Base-by-base conservation (phyloP, 2,113 vertebrate species). In the Melanerpes aurifrons region DNA sequence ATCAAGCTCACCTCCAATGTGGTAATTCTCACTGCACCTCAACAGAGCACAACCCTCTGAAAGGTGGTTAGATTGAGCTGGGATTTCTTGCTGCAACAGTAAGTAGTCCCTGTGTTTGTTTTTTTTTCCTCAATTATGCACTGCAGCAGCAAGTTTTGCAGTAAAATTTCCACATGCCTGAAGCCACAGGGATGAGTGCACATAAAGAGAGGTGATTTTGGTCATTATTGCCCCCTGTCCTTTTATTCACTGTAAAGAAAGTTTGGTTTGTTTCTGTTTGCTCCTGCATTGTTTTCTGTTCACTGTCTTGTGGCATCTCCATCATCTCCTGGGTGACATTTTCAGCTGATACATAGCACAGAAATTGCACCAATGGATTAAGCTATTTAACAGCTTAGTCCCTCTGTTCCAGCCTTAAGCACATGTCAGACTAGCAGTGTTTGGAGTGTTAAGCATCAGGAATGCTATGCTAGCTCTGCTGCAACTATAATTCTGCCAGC, bases 351-450 rank as follows among this genome's bases (percentile, higher is more conserved):
- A 40, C 26, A 58, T 43, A 89, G 80, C 61, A 91, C 73, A 85
- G 68, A 73, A 87, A 82, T 40, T 59, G 50, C 61, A 71, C 28
- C 64, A 53, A 47, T 37, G 74, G 82, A 73, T 92, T 56, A 87
- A 80, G 53, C 35, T 74, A 17, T 95, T 94, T 89, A 92, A 87
- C 82, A 91, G 72, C 57, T 73, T 59, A 70, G n/a, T 71, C 17
- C 47, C 68, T 73, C 62, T 61, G 24, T 76, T 85, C 76, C 43
- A 77, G 72, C 40, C 6, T 69, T 56, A 54, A 67, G 47, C 35
- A 13, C 66, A 73, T 59, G 68, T 73, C 69, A 89, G 0, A 70
- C 74, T 70, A 73, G 72, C 50, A 18, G 45, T 22, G 29, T 73
- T 89, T 67, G 68, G 64, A 32, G n/a, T 3, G 32, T 32, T 53